Conservation (phyloP, 2,113 vertebrate species). For the Triplophysa rosa region DNA sequence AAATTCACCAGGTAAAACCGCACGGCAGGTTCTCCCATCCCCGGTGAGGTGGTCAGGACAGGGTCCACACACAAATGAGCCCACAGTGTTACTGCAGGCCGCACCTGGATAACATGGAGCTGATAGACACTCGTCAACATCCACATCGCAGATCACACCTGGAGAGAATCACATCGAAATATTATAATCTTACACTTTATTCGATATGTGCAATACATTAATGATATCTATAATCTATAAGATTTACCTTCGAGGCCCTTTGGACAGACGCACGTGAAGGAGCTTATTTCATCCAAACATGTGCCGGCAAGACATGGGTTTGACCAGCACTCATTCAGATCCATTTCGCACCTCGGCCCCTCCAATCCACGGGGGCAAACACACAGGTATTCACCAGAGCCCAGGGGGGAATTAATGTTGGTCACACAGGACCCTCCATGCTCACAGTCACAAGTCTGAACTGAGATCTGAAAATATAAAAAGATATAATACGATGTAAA, state of each 20-base stretch:
- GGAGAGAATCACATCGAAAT: neutral
- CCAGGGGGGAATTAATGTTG: slow-evolving; percentile 68
- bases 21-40: slow-evolving; percentile 78
- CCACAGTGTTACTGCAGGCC: slow-evolving; percentile 80
- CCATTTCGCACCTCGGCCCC: slow-evolving; percentile 77
- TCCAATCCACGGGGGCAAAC: slow-evolving; percentile 77
- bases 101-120: slow-evolving; percentile 78
- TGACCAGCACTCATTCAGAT: slow-evolving; percentile 77
- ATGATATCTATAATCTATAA: neutral
- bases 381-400: slow-evolving; percentile 79
- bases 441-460: slow-evolving; percentile 80
- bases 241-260: slow-evolving; percentile 78
- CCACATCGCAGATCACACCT: slow-evolving; percentile 85
- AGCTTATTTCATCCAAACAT: slow-evolving; percentile 76
- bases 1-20: neutral
- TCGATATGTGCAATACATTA: too few relatives aligned
- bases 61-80: slow-evolving; percentile 80
- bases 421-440: slow-evolving; percentile 83
- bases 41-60: slow-evolving; percentile 80
- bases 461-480: slow-evolving; percentile 76
- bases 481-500: neutral
- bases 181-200: too few relatives aligned
- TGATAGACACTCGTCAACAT: slow-evolving; percentile 82
- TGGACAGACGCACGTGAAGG: slow-evolving; percentile 83
- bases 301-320: slow-evolving; percentile 80